Conservation (phyloP, 2,888 invertebrate species). For the Quadriops clusia region DNA sequence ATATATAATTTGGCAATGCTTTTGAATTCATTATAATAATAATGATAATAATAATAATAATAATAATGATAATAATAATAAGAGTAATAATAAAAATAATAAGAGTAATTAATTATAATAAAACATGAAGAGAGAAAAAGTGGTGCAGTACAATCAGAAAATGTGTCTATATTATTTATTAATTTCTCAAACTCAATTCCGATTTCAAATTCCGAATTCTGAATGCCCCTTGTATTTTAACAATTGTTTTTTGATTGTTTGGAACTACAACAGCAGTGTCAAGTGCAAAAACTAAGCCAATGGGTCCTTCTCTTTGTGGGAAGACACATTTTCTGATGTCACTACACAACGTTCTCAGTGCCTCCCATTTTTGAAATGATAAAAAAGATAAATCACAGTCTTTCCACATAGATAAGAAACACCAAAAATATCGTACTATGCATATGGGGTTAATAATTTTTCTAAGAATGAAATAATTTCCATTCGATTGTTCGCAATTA, state of each 20-base stretch:
- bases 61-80: no score
- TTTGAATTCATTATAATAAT: no score
- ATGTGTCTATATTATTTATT: slow-evolving; percentile 43
- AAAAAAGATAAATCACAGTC: slow-evolving; percentile 49
- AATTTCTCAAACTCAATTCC: slow-evolving; percentile 9
- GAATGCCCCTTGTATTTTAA: slow-evolving; percentile 34
- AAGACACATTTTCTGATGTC: slow-evolving; percentile 76
- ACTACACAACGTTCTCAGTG: slow-evolving; percentile 25
- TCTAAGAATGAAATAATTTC: no score
- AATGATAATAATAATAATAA: no score
- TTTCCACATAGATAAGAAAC: slow-evolving; percentile 69
- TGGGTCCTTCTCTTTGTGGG: slow-evolving; percentile 52
- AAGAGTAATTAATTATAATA: slow-evolving; percentile 11
- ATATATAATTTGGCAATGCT: no score
- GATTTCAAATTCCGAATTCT: no score
- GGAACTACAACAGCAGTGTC: slow-evolving; percentile 38
- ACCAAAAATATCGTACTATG: slow-evolving; percentile 27
- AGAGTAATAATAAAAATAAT: slow-evolving; percentile 12
- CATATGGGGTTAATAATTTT: slow-evolving; percentile 22
- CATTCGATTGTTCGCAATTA: no score
- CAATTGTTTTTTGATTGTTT: slow-evolving; percentile 27
- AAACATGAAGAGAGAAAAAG: slow-evolving; percentile 18
- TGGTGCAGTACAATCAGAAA: slow-evolving; percentile 46
- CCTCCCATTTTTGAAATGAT: slow-evolving; percentile 31
- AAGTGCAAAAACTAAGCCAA: slow-evolving; percentile 48